A percentile compares a stretch with the other conserved stretches of the same genome.
Evolutionary conservation across 2,113 vertebrate species (phyloP).

Genomic region (Maccullochella peelii): DNA sequence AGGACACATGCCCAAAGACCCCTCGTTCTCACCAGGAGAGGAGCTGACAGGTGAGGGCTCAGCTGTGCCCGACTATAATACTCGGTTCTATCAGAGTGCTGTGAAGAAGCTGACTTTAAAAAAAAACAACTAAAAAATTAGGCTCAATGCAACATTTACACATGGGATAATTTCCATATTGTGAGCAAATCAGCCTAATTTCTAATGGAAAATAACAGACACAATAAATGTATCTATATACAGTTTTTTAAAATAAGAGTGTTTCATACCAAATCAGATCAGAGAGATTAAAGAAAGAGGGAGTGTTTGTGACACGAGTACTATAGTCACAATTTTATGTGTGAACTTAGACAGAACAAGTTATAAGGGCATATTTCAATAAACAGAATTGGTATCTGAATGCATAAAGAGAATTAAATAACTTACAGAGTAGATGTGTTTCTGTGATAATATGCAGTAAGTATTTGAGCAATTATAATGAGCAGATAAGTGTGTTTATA

Average conservation of each 20-base stretch:
- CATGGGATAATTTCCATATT: neutral
- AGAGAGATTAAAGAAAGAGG: neutral
- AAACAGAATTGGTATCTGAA: neutral
- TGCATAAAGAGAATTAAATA: neutral
- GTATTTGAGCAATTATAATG: slow-evolving; percentile 14
- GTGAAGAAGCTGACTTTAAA: neutral
- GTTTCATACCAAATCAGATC: neutral
- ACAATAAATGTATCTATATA: neutral
- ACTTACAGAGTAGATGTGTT: neutral
- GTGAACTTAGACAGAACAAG: neutral
- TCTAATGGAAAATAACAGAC: neutral
- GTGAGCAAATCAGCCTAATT: neutral
- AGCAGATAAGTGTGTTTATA: slow-evolving; percentile 16
- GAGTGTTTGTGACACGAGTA: too few species aligned
- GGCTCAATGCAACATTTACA: neutral
- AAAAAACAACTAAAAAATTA: neutral
- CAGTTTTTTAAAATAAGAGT: neutral
- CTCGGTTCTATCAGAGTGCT: neutral
- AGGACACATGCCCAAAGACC: slow-evolving; percentile 17
- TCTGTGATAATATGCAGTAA: neutral
- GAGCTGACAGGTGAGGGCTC: slow-evolving; percentile 40
- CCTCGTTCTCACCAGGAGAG: slow-evolving; percentile 11
- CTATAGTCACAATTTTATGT: neutral
- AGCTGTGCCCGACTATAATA: neutral
- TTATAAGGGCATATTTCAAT: neutral